phyloP scores from a whole-genome alignment of 2,113 vertebrate species.

The Forbesichthys papilliferus region DNA sequence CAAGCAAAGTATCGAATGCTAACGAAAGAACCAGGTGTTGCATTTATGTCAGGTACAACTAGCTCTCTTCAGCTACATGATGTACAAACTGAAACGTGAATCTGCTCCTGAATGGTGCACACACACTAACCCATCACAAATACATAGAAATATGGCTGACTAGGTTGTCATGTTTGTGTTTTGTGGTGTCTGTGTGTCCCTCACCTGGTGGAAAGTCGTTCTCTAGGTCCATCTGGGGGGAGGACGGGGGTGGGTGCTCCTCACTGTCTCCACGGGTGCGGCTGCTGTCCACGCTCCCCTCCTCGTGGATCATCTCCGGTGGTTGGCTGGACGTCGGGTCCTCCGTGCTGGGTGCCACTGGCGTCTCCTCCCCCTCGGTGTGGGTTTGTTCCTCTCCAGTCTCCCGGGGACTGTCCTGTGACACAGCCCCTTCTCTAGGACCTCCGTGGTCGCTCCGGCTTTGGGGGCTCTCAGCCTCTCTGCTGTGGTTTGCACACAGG shows the following conservation, averaged over 20 bases:
- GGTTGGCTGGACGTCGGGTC: constrained; percentile 71
- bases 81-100: too few relatives aligned
- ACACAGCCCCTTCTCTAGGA: background rate
- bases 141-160: too few relatives aligned
- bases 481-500: constrained; percentile 82
- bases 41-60: too few relatives aligned
- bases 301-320: constrained; percentile 62
- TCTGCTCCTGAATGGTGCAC: too few relatives aligned
- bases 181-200: constrained; percentile 24
- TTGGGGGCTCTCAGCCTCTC: constrained; percentile 78
- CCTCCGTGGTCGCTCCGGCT: constrained; percentile 79
- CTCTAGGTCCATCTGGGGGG: constrained; percentile 85
- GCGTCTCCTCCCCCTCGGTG: background rate
- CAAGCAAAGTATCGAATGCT: background rate
- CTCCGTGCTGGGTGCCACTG: background rate
- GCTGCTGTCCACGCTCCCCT: constrained; percentile 59
- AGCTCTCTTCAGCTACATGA: too few relatives aligned
- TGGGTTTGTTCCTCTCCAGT: background rate
- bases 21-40: too few relatives aligned
- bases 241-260: constrained; percentile 46
- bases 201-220: constrained; percentile 87
- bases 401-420: background rate
- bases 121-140: too few relatives aligned
- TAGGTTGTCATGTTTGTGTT: background rate
- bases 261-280: constrained; percentile 59